Percentiles rank a stretch among this genome's conserved stretches.
phyloP scores from a whole-genome alignment of 2,797 vertebrate species.

The Helicolenus hilgendorfi region DNA sequence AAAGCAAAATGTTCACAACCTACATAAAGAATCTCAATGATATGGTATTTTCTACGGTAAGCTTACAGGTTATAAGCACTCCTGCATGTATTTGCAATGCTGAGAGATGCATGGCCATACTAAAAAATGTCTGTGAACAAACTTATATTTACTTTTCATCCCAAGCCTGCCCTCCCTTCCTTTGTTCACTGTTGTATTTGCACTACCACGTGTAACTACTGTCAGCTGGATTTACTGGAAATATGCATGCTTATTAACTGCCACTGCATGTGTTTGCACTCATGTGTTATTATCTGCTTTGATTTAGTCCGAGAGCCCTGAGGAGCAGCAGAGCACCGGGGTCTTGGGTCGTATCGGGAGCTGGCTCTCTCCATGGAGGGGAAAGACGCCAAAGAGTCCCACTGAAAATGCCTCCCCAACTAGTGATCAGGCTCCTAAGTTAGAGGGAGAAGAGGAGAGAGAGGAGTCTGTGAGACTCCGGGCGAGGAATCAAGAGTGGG shows the following conservation, averaged over 20 bases:
- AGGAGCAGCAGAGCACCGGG: constrained; percentile 81
- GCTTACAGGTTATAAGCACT: constrained; percentile 75
- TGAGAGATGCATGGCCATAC: constrained; percentile 81
- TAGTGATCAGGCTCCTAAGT: constrained; percentile 5
- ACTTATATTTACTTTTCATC: constrained; percentile 38
- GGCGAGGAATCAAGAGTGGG: constrained; percentile 20
- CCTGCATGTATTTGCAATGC: constrained; percentile 81
- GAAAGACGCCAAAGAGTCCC: constrained; percentile 49
- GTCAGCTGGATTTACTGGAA: constrained; percentile 15
- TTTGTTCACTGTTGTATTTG: constrained; percentile 54
- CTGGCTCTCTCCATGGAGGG: constrained; percentile 86
- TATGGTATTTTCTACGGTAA: constrained; percentile 90
- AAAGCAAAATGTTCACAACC: constrained; percentile 88
- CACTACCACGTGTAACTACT: constrained; percentile 29
- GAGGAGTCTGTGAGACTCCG: constrained; percentile 50
- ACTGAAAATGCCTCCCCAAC: constrained; percentile 61
- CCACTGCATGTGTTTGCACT: not conserved
- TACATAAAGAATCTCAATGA: constrained; percentile 91
- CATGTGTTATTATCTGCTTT: constrained; percentile 57
- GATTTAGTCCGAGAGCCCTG: constrained; percentile 80
- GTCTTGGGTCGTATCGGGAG: constrained; percentile 87
- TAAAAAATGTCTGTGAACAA: constrained; percentile 61
- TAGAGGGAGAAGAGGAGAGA: constrained; percentile 39
- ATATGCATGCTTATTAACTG: constrained; percentile 54
- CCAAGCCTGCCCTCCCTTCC: constrained; percentile 48